These are phyloP conservation scores for Condylura cristata DNA, from an alignment of 2,113 vertebrate species.

Conservation along the genomic window DNA sequence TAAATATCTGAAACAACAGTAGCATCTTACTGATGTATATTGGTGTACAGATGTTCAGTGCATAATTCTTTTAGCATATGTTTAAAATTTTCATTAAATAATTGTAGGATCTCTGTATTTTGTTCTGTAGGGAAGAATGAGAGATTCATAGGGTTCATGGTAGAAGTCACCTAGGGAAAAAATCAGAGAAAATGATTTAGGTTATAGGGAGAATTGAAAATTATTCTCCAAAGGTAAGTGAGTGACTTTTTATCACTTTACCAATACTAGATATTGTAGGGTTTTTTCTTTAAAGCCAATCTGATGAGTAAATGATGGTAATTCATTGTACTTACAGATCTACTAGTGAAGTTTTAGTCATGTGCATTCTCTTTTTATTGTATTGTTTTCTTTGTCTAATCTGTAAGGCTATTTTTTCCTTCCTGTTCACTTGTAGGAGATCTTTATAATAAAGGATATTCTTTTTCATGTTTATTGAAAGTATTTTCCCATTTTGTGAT, in stretches of 20 bases:
- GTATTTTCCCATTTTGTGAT: background rate
- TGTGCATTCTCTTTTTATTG: background rate
- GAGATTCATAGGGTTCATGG: background rate
- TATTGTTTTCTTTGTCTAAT: background rate
- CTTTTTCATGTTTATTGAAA: background rate
- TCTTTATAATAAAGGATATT: constrained; percentile 4
- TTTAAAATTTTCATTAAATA: constrained; percentile 6
- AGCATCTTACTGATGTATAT: background rate
- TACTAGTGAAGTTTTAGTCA: background rate
- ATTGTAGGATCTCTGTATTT: background rate
- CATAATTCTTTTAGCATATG: background rate
- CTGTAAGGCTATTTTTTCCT: background rate
- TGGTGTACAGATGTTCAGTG: background rate
- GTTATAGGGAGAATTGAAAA: background rate
- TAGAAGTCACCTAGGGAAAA: constrained; percentile 6
- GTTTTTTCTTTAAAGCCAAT: background rate
- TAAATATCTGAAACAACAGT: background rate
- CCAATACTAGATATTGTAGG: background rate
- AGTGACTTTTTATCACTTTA: background rate
- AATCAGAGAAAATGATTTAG: background rate
- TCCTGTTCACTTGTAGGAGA: background rate
- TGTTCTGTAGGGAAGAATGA: background rate
- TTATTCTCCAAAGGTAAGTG: background rate
- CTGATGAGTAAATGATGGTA: background rate
- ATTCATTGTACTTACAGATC: background rate